phyloP scores from a whole-genome alignment of 2,888 invertebrate genomes.

The Leptinotarsa peninsularis region DNA sequence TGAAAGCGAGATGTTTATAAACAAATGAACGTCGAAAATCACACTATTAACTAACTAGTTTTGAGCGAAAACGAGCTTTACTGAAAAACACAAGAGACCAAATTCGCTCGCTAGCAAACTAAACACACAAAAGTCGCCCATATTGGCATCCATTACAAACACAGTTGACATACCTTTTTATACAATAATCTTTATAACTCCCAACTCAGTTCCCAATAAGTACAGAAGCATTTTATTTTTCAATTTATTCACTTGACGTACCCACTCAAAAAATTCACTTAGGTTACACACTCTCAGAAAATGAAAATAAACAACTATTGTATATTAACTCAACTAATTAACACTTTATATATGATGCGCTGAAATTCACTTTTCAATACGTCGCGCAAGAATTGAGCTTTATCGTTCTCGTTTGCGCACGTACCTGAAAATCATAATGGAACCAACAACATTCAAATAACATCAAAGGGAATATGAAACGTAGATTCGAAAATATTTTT shows the following conservation, averaged over 20 bases:
- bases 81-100: slow-evolving; percentile 63
- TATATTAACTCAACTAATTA: not conserved
- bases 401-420: not conserved
- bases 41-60: slow-evolving; percentile 39
- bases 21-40: slow-evolving; percentile 50
- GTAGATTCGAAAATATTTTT: no score
- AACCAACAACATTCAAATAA: no score
- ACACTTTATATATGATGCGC: not conserved
- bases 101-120: slow-evolving; percentile 60
- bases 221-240: slow-evolving; percentile 18
- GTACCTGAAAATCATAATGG: not conserved
- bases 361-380: not conserved
- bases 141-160: slow-evolving; percentile 64
- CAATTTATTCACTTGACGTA: slow-evolving; percentile 31
- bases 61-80: slow-evolving; percentile 65
- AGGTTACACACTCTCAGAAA: slow-evolving; percentile 41
- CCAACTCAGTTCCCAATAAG: slow-evolving; percentile 19
- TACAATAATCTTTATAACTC: slow-evolving; percentile 17
- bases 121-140: slow-evolving; percentile 65
- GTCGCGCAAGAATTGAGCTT: not conserved
- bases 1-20: slow-evolving; percentile 49
- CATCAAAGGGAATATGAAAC: no score
- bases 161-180: slow-evolving; percentile 59
- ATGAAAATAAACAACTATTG: not conserved
- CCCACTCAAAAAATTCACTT: slow-evolving; percentile 31